Percentiles rank a stretch among this genome's conserved stretches.
Conservation (phyloP, 2,797 vertebrate species). For the Bovichtus variegatus region DNA sequence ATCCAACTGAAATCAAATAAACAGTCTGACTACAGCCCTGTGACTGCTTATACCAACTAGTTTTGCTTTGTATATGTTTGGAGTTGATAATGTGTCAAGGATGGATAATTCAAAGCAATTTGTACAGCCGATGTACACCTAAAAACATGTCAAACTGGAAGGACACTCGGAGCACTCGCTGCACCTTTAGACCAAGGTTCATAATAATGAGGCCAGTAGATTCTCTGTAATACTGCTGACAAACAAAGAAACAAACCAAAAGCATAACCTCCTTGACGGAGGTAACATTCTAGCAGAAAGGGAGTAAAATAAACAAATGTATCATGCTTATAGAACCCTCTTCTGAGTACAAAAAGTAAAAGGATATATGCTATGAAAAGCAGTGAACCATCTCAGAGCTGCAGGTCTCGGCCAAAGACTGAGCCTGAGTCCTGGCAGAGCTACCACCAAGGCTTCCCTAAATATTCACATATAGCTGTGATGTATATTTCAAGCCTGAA, state of each 20-base stretch:
- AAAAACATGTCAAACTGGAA: conserved; percentile 14
- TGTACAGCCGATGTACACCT: neutral
- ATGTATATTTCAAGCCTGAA: neutral
- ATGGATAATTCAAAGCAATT: conserved; percentile 3
- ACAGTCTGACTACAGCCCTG: neutral
- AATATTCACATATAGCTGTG: conserved; percentile 14
- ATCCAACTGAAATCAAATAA: conserved; percentile 49
- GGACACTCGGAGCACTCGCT: too few relatives aligned
- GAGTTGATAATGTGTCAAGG: neutral
- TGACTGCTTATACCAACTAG: neutral
- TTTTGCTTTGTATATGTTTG: conserved; percentile 1
- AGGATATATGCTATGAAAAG: conserved; percentile 4
- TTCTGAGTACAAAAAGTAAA: neutral
- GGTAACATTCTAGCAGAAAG: neutral
- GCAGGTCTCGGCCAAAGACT: neutral
- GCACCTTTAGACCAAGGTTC: too few relatives aligned
- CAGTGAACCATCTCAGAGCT: conserved; percentile 4
- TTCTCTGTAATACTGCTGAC: too few relatives aligned
- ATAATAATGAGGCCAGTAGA: too few relatives aligned
- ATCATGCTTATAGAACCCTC: conserved; percentile 6
- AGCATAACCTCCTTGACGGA: too few relatives aligned
- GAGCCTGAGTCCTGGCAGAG: neutral
- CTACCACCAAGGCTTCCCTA: neutral
- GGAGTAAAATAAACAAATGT: neutral
- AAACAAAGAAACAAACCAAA: too few relatives aligned